These are phyloP conservation scores for Uropetala carovei DNA, from an alignment of 2,888 invertebrate genomes.

Conservation along the genomic window DNA sequence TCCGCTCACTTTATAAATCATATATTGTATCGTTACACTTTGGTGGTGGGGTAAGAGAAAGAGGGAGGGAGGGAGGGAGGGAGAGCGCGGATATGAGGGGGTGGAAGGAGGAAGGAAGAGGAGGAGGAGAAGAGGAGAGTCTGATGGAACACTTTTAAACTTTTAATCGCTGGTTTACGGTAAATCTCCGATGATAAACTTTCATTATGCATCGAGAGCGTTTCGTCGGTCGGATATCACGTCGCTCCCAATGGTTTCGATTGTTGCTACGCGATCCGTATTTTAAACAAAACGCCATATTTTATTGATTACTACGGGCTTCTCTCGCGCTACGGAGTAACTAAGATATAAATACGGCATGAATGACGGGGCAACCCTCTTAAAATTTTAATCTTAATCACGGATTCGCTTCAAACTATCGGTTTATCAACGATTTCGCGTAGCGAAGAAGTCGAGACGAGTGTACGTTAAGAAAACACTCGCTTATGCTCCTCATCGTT, in stretches of 20 bases:
- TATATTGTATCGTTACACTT: constrained; percentile 60
- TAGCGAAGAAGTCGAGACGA: neutral
- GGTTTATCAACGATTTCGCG: neutral
- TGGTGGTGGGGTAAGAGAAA: neutral
- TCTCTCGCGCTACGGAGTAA: neutral
- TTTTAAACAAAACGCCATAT: neutral
- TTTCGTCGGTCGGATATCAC: neutral
- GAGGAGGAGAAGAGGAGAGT: neutral
- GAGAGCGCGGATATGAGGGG: neutral
- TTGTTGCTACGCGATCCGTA: neutral
- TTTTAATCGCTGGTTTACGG: constrained; percentile 63
- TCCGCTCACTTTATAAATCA: constrained; percentile 60
- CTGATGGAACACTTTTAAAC: constrained; percentile 59
- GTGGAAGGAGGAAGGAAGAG: neutral
- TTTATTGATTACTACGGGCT: neutral
- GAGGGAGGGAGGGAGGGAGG: neutral
- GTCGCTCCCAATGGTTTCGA: neutral
- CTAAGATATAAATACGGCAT: neutral
- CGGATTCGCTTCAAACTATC: neutral
- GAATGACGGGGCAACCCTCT: neutral
- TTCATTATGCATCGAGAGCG: constrained; percentile 40
- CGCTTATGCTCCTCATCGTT: too few relatives aligned
- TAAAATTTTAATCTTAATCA: neutral
- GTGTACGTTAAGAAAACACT: too few relatives aligned
- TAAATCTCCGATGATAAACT: constrained; percentile 60